Evolutionary conservation across 2,888 invertebrate species (phyloP), one percentile per base, ranked within the genome.

Genomic region (Steinernema scapterisci): DNA sequence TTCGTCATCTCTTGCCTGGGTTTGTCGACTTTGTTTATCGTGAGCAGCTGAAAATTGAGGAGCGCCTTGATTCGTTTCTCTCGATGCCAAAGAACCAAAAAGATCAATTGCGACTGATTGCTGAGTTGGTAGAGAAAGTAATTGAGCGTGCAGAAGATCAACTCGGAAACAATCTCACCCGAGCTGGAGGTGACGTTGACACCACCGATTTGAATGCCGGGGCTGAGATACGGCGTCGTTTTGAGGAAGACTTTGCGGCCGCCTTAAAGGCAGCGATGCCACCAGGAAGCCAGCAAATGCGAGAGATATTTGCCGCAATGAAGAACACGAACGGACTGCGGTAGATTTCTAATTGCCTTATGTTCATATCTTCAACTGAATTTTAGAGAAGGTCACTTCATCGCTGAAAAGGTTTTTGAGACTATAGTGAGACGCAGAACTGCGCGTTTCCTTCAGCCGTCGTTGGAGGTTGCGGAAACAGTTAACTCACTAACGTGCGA

Each of bases 401-500:
- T 13, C 31, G 16, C 63, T 31, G 63, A 63, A 9, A 63, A 63
- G 16, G 63, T 63, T 27, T 27, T 63, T n/a, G 63, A 63, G n/a
- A 25, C 16, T n/a, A 31, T 63, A 38, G 31, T 63, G 16, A 25
- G n/a, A 11, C 1, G n/a, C 16, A 16, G 27, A 16, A 63, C 31
- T 31, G 63, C 27, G 7, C 63, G 63, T 16, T 11, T 31, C 16
- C 21, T 31, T 11, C n/a, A 3, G 6, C 54, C 25, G 3, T 54
- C 54, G 6, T 23, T 54, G 21, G 25, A 21, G 25, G 25, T 25
- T 11, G 54, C 54, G 13, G 54, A 54, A 23, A 3, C 7, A 21
- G 54, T 54, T 6, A 21, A 13, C 23, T 13, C 23, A 5, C 3
- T 6, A 3, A 25, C 25, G 23, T 25, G 1, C 16, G 23, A 54